A percentile compares a stretch with the other conserved stretches of the same genome.
Conservation (phyloP, 2,113 vertebrate genomes). For the Pteruthius melanotis region DNA sequence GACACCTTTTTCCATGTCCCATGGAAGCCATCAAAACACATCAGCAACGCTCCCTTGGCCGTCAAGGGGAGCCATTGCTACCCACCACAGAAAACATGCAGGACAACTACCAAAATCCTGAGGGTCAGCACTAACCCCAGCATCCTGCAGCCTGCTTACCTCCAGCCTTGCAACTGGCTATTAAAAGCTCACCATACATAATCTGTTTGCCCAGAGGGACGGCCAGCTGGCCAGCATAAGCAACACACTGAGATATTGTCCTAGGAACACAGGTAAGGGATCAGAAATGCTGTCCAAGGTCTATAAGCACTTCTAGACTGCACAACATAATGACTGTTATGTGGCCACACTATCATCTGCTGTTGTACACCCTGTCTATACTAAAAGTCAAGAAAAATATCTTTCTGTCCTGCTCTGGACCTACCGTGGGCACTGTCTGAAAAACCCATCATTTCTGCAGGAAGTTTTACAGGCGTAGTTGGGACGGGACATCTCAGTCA, state of each 20-base stretch:
- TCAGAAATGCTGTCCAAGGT: not conserved
- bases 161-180: not conserved
- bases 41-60: not conserved
- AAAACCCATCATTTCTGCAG: not conserved
- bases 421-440: not conserved
- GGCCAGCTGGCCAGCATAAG: rapidly evolving
- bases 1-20: not conserved
- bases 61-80: not conserved
- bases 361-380: not conserved
- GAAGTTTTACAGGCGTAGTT: not conserved
- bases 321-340: not conserved
- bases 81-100: not conserved
- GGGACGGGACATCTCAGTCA: not conserved
- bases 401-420: not conserved
- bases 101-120: not conserved
- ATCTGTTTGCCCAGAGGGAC: not conserved
- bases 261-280: not conserved
- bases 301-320: not conserved
- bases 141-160: not conserved
- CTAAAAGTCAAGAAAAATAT: not conserved
- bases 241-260: not conserved
- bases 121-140: not conserved
- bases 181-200: not conserved
- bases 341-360: not conserved
- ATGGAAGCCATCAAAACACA: not conserved